These are phyloP conservation scores for Lucilia sericata DNA, from an alignment of 1,140 invertebrate genomes.

Conservation along the genomic window DNA sequence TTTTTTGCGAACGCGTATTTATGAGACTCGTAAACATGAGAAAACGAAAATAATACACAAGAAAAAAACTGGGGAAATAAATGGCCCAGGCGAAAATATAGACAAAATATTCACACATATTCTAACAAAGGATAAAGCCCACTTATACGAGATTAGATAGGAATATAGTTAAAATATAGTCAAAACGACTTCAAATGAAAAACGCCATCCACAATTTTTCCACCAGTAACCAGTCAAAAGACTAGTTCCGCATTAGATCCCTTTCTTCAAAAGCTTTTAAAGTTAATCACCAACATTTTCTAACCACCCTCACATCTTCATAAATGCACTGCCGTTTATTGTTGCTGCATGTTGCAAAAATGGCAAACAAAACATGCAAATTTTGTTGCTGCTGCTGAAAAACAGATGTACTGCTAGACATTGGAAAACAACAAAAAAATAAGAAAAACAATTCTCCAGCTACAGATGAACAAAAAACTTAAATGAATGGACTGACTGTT, in stretches of 20 bases:
- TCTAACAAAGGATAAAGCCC: background rate
- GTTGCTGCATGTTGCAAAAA: background rate
- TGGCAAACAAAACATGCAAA: background rate
- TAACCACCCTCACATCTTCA: no score
- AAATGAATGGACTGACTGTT: conserved; percentile 6
- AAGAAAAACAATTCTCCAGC: background rate
- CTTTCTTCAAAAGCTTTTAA: no score
- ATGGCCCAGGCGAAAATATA: background rate
- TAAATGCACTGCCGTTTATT: background rate
- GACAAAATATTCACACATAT: background rate
- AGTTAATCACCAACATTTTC: no score
- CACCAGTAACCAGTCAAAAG: no score
- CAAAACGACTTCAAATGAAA: no score
- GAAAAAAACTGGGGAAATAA: background rate
- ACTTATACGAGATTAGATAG: background rate
- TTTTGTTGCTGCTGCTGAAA: background rate
- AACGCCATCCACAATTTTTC: no score
- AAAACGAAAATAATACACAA: background rate
- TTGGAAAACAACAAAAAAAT: background rate
- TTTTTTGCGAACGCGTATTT: conserved; percentile 5
- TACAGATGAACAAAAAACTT: background rate
- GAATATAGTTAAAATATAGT: background rate
- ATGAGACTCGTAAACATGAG: conserved; percentile 5
- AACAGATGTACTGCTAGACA: conserved; percentile 29
- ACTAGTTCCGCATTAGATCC: background rate